phyloP scores from a whole-genome alignment of 2,113 vertebrate genomes.

The Gallinago jamesoni region DNA sequence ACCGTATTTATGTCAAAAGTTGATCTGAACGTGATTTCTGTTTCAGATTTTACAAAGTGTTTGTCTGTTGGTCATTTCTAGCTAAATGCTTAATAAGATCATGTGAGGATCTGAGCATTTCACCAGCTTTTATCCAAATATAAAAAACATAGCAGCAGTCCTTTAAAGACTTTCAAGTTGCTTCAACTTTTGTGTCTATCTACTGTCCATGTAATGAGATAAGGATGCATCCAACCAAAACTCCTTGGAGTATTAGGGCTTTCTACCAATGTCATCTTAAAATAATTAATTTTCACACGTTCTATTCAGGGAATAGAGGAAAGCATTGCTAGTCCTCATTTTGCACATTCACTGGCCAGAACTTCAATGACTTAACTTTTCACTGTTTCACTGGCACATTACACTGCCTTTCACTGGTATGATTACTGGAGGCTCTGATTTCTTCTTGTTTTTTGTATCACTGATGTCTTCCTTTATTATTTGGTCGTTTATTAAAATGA shows the following conservation, averaged over 20 bases:
- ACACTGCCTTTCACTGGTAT: background rate
- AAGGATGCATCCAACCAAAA: background rate
- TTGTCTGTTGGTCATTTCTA: background rate
- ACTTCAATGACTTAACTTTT: background rate
- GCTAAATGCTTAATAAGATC: background rate
- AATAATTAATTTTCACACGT: background rate
- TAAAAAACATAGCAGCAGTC: background rate
- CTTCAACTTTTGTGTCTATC: background rate
- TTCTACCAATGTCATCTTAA: background rate
- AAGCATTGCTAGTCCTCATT: background rate
- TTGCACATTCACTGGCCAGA: background rate
- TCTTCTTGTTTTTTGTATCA: background rate
- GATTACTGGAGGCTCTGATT: background rate
- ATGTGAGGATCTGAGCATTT: background rate
- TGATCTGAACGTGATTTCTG: background rate
- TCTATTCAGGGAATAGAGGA: background rate
- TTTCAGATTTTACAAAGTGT: background rate
- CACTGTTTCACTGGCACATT: background rate
- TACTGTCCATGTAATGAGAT: background rate
- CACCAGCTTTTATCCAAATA: background rate
- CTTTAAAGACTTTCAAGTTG: background rate
- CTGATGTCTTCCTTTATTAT: background rate
- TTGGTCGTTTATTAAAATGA: background rate
- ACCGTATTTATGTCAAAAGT: background rate
- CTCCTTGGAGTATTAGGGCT: background rate